Evolutionary conservation across 2,113 vertebrate genomes (phyloP).

Genomic region (Eulemur macaco): DNA sequence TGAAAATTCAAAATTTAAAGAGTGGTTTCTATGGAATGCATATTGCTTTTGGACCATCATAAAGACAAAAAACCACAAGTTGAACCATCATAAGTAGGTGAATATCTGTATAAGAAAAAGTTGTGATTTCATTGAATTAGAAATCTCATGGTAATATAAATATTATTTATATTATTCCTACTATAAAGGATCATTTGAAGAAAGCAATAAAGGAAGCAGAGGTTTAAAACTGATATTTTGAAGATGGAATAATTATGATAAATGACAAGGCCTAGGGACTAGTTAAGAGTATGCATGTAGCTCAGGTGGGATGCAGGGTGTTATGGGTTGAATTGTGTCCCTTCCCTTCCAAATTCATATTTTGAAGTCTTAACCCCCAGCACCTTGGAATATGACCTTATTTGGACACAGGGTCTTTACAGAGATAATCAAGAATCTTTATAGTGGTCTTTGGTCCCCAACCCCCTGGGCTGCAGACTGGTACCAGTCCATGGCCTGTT

Average conservation of each 20-base stretch:
- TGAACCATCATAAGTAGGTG: neutral
- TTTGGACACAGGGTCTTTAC: neutral
- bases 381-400: neutral
- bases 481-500: too few species aligned
- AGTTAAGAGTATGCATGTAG: neutral
- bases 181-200: neutral
- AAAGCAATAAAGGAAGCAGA: neutral
- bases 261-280: neutral
- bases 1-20: neutral
- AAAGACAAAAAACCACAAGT: neutral
- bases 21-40: neutral
- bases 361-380: neutral
- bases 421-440: neutral
- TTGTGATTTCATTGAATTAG: neutral
- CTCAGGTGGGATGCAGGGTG: neutral
- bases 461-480: too few species aligned
- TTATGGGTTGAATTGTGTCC: neutral
- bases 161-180: neutral
- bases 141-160: neutral
- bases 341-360: neutral
- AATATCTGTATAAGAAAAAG: neutral
- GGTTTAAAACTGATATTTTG: neutral
- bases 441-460: neutral
- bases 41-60: neutral
- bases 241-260: neutral